phyloP scores from a whole-genome alignment of 2,113 vertebrate species.

The Neolamprologus longior region DNA sequence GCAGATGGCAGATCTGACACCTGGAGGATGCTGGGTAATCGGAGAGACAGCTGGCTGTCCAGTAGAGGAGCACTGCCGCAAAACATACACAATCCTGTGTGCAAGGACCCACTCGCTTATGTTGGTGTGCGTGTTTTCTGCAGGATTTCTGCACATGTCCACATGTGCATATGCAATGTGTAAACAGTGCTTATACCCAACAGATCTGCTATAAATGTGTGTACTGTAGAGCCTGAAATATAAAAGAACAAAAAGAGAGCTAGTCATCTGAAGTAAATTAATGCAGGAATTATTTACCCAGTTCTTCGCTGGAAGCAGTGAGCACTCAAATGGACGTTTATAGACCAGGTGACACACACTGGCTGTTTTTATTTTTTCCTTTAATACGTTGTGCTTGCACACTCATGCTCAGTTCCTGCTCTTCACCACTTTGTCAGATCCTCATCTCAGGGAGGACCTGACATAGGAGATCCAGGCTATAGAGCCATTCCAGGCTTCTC shows the following conservation, averaged over 20 bases:
- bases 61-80: neutral
- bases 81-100: neutral
- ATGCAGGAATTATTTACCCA: neutral
- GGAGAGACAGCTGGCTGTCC: constrained; percentile 38
- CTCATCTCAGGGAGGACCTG: neutral
- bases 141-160: neutral
- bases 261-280: neutral
- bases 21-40: constrained; percentile 58
- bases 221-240: neutral
- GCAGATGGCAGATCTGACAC: constrained; percentile 50
- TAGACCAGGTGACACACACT: neutral
- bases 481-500: constrained; percentile 1
- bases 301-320: neutral
- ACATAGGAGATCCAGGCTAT: neutral
- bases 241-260: neutral
- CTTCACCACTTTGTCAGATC: neutral
- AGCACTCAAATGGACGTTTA: neutral
- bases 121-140: neutral
- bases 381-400: neutral
- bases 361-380: neutral
- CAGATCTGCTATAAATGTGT: neutral
- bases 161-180: neutral
- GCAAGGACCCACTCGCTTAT: neutral
- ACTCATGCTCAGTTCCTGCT: neutral
- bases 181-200: neutral